These are phyloP conservation scores for Temnothorax ravouxi DNA, from an alignment of 2,888 invertebrate genomes.

Conservation along the genomic window DNA sequence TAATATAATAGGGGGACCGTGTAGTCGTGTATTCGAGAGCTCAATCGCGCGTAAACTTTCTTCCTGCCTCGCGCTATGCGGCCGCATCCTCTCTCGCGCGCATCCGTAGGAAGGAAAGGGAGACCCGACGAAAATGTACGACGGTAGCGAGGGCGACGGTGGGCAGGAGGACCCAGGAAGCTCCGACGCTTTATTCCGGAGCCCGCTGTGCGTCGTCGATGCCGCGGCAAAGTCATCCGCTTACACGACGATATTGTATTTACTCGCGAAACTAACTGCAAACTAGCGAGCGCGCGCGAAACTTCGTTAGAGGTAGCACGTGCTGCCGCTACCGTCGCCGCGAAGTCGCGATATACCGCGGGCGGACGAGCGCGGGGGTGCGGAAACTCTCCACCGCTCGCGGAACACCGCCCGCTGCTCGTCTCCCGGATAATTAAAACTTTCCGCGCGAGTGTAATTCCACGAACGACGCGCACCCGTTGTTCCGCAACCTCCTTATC, in stretches of 20 bases:
- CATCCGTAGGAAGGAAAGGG: background rate
- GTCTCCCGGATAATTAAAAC: constrained; percentile 72
- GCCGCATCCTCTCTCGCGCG: background rate
- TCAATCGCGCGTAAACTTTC: constrained; percentile 42
- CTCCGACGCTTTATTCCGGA: constrained; percentile 42
- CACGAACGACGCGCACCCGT: constrained; percentile 42
- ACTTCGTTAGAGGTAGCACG: constrained; percentile 66
- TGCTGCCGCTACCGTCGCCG: constrained; percentile 45
- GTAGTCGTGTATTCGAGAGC: background rate
- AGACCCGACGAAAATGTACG: background rate
- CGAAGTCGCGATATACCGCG: constrained; percentile 65
- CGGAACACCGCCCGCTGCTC: constrained; percentile 51
- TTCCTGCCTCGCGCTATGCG: background rate
- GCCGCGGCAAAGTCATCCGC: constrained; percentile 59
- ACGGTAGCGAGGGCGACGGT: background rate
- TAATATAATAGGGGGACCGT: background rate
- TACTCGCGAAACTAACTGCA: constrained; percentile 65
- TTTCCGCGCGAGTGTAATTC: constrained; percentile 67
- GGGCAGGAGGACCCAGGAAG: constrained; percentile 4
- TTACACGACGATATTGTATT: constrained; percentile 68
- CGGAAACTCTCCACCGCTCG: constrained; percentile 55
- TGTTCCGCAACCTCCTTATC: constrained; percentile 51
- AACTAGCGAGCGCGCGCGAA: constrained; percentile 61
- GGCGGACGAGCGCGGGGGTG: background rate
- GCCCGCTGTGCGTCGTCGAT: constrained; percentile 32